Percentiles rank a stretch among this genome's conserved stretches.
Conservation (phyloP, 2,888 invertebrate species). For the Leucoptera coffeella region DNA sequence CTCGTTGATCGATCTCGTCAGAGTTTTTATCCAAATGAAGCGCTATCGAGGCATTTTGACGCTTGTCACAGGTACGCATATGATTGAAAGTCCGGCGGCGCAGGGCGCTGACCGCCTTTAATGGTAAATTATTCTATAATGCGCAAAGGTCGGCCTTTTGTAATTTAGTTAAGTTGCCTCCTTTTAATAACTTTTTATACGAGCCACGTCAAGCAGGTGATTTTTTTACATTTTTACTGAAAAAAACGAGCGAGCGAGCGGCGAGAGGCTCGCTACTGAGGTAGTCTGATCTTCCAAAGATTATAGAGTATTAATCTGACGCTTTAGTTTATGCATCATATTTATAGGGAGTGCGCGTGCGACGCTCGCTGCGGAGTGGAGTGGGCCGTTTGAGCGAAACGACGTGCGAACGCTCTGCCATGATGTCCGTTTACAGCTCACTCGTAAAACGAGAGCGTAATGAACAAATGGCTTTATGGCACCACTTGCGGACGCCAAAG, state of each 20-base stretch:
- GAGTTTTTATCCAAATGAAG: slow-evolving; percentile 40
- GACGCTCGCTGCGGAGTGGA: slow-evolving; percentile 7
- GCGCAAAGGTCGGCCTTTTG: slow-evolving; percentile 43
- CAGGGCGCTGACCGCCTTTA: slow-evolving; percentile 12
- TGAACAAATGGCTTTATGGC: slow-evolving; percentile 44
- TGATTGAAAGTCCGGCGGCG: slow-evolving; percentile 28
- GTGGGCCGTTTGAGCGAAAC: slow-evolving; percentile 13
- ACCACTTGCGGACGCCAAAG: slow-evolving; percentile 44
- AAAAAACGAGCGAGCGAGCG: slow-evolving; percentile 15
- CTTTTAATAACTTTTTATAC: slow-evolving; percentile 46
- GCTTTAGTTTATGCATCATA: slow-evolving; percentile 27
- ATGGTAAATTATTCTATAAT: slow-evolving; percentile 45
- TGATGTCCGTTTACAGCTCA: slow-evolving; percentile 21
- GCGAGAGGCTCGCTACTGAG: slow-evolving; percentile 31
- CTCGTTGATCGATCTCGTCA: slow-evolving; percentile 37
- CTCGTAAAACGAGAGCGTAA: slow-evolving; percentile 33
- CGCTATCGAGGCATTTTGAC: slow-evolving; percentile 30
- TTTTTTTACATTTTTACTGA: slow-evolving; percentile 16
- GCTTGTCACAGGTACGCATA: slow-evolving; percentile 32
- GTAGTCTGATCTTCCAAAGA: slow-evolving; percentile 41
- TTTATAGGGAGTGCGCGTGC: slow-evolving; percentile 34
- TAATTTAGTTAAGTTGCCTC: slow-evolving; percentile 51
- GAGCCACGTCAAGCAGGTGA: slow-evolving; percentile 31
- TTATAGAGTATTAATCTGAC: slow-evolving; percentile 43
- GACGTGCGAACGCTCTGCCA: slow-evolving; percentile 33